Percentiles rank a stretch among this genome's conserved stretches.
These are phyloP conservation scores for Serripes groenlandicus DNA, from an alignment of 2,888 invertebrate genomes.

Conservation along the genomic window DNA sequence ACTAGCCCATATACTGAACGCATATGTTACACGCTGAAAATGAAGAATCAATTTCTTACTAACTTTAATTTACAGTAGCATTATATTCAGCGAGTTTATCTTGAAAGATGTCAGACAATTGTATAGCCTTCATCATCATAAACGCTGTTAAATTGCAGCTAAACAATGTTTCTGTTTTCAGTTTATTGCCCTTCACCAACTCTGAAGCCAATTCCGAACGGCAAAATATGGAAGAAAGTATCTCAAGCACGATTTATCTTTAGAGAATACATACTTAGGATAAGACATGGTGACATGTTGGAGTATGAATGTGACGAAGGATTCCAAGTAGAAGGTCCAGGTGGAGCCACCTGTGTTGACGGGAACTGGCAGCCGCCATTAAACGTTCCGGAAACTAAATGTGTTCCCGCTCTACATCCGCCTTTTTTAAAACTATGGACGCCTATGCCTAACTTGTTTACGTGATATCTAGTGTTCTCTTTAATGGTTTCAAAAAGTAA, in stretches of 20 bases:
- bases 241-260: constrained; percentile 94
- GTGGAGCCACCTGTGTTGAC: constrained; percentile 96
- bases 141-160: not conserved
- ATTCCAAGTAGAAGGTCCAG: constrained; percentile 94
- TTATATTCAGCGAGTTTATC: not conserved
- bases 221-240: constrained; percentile 89
- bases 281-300: constrained; percentile 82
- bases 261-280: constrained; percentile 92
- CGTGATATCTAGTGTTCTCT: not conserved
- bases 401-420: constrained; percentile 95
- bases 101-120: not conserved
- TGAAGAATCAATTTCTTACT: not conserved
- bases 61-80: not conserved
- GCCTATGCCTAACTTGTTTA: constrained; percentile 40
- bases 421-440: constrained; percentile 75
- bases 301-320: constrained; percentile 98
- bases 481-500: no score
- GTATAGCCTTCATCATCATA: not conserved
- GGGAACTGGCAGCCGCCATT: constrained; percentile 95
- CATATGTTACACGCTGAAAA: not conserved
- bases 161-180: not conserved
- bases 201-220: constrained; percentile 25
- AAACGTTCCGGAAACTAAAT: constrained; percentile 91
- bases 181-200: constrained; percentile 35
- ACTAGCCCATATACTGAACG: not conserved